phyloP scores from a whole-genome alignment of 2,888 invertebrate genomes.

The Pharmacophagus antenor region DNA sequence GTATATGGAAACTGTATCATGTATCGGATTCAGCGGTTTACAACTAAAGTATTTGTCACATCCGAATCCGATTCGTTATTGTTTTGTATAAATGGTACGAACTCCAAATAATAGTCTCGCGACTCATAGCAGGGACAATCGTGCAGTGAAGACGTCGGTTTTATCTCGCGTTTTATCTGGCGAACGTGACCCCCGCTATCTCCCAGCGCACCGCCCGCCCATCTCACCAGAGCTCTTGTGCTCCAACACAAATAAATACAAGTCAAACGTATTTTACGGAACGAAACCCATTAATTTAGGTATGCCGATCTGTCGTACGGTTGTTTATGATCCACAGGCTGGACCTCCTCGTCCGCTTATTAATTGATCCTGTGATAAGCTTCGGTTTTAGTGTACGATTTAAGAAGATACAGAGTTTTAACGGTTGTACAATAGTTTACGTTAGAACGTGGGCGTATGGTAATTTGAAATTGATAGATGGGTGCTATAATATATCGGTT shows the following conservation, averaged over 20 bases:
- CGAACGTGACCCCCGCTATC: slow-evolving; percentile 78
- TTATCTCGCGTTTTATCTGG: slow-evolving; percentile 71
- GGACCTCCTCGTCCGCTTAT: slow-evolving; percentile 74
- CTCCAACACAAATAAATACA: slow-evolving; percentile 44
- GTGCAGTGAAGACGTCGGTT: slow-evolving; percentile 59
- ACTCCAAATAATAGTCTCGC: slow-evolving; percentile 31
- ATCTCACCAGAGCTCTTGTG: slow-evolving; percentile 50
- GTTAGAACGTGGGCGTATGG: slow-evolving; percentile 11
- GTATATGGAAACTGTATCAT: not conserved
- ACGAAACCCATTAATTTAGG: slow-evolving; percentile 69
- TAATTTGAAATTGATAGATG: slow-evolving; percentile 21
- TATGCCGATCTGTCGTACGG: slow-evolving; percentile 66
- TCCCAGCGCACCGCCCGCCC: slow-evolving; percentile 63
- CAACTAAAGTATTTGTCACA: not conserved
- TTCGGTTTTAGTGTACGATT: slow-evolving; percentile 23
- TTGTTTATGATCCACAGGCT: slow-evolving; percentile 60
- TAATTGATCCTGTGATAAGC: slow-evolving; percentile 71
- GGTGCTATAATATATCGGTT: slow-evolving; percentile 5
- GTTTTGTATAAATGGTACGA: slow-evolving; percentile 13
- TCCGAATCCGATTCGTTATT: not conserved
- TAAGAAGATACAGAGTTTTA: slow-evolving; percentile 16
- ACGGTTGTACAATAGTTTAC: slow-evolving; percentile 16
- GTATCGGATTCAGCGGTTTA: not conserved
- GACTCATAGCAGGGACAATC: slow-evolving; percentile 56
- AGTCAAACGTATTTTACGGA: slow-evolving; percentile 40